Base-by-base conservation (phyloP, 2,113 vertebrate species). In the Phylloscopus whistleri region DNA sequence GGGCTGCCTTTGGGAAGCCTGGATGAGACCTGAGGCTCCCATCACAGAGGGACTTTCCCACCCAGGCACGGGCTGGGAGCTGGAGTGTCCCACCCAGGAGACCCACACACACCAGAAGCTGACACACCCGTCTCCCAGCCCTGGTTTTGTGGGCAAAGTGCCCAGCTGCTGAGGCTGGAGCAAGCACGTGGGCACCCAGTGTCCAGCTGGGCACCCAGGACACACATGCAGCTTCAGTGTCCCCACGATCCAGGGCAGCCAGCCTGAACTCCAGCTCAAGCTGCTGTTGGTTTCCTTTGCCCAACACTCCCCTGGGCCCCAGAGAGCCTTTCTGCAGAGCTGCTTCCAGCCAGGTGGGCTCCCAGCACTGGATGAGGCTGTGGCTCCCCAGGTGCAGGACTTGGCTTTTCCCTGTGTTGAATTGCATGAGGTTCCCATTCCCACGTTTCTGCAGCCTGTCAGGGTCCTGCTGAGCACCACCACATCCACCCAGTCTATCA, bases 181-280 rank as follows among this genome's bases (percentile, higher is more conserved):
- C 53, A 13, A 43, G 52, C 18, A 5, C 1, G 0, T 2, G 60
- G 33, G n/a, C 37, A 33, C 28, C 16, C 33, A 24, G 56, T 15
- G 33, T 23, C 55, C 37, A 9, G 27, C 0, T 3, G 51, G n/a
- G 35, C 35, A 44, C 19, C 12, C 48, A 70, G 52, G 41, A 43
- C 60, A 30, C 0, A 0, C 56, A 16, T 7, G n/a, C 63, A 70
- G 28, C 60, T 62, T 18, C 3, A 0, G 62, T 0, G 51, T n/a
- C 9, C 28, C 60, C 9, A 6, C 1, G 16, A 30, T 2, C 33
- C 60, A 66, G 49, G 41, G n/a, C 0, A 0, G 7, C 0, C 9
- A 6, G 16, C 33, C 55, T 53, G 19, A 75, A 19, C 15, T 62
- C 8, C 51, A 89, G 55, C 53, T 56, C 44, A 16, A 28, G 70